Evolutionary conservation across 2,797 vertebrate genomes (phyloP).

Genomic region (Labeo calbasu): DNA sequence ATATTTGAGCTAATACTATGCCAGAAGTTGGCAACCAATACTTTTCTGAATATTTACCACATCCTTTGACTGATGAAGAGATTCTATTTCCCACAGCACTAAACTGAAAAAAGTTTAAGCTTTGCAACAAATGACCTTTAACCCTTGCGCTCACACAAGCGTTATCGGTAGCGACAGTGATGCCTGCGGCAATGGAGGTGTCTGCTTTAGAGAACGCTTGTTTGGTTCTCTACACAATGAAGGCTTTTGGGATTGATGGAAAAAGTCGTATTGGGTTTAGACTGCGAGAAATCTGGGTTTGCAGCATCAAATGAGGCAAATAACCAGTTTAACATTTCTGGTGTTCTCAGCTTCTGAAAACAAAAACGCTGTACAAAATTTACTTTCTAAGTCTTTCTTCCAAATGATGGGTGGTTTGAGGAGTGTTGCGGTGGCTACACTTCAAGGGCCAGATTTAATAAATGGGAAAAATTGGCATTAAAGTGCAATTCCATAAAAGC

Average conservation of each 20-base stretch:
- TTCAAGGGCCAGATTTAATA: not conserved
- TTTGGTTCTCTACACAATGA: not conserved
- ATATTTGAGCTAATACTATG: not conserved
- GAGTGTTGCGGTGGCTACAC: not conserved
- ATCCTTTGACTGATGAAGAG: not conserved
- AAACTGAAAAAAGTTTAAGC: not conserved
- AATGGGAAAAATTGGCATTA: too few species aligned
- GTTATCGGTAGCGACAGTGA: not conserved
- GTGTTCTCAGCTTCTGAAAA: not conserved
- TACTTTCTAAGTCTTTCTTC: not conserved
- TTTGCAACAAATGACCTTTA: not conserved
- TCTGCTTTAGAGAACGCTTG: conserved; percentile 18
- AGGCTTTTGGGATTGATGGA: not conserved
- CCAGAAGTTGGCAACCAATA: not conserved
- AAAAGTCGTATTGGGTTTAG: not conserved
- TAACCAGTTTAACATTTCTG: not conserved
- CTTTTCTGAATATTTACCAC: not conserved
- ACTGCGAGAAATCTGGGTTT: not conserved
- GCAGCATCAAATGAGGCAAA: not conserved
- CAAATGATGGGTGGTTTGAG: not conserved
- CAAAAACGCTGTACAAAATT: not conserved
- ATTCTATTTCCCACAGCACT: not conserved
- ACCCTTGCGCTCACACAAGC: not conserved
- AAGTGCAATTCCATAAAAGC: too few species aligned
- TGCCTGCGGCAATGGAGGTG: not conserved